phyloP scores from a whole-genome alignment of 2,113 vertebrate species.

The Butorides virescens region DNA sequence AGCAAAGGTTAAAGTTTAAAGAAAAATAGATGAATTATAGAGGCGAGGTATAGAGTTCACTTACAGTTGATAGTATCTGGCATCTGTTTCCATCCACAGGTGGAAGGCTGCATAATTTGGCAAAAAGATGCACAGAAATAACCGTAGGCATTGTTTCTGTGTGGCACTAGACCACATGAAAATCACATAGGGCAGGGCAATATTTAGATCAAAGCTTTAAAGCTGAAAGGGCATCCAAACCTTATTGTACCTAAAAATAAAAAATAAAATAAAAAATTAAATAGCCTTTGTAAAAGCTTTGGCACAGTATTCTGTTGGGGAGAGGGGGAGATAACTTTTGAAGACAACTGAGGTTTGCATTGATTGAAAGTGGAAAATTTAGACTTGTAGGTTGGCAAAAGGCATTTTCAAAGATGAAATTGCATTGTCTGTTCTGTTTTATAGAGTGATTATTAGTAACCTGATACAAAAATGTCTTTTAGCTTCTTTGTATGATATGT shows the following conservation, averaged over 20 bases:
- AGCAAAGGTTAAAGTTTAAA: neutral
- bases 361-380: neutral
- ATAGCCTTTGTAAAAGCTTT: neutral
- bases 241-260: neutral
- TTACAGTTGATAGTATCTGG: neutral
- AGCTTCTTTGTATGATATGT: neutral
- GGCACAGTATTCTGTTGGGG: neutral
- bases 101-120: neutral
- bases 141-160: neutral
- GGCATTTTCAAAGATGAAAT: neutral
- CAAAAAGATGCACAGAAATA: neutral
- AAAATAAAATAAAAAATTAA: neutral
- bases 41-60: neutral
- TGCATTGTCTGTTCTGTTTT: neutral
- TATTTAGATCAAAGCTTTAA: slow-evolving; percentile 27
- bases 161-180: neutral
- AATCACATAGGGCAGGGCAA: neutral
- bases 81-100: neutral
- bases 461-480: neutral
- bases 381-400: neutral
- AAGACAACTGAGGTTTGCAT: neutral
- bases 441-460: neutral
- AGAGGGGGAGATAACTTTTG: neutral
- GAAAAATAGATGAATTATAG: neutral
- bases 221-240: slow-evolving; percentile 15